Evolutionary conservation across 1,140 invertebrate genomes (phyloP).

Genomic region (Belonocnema kinseyi): DNA sequence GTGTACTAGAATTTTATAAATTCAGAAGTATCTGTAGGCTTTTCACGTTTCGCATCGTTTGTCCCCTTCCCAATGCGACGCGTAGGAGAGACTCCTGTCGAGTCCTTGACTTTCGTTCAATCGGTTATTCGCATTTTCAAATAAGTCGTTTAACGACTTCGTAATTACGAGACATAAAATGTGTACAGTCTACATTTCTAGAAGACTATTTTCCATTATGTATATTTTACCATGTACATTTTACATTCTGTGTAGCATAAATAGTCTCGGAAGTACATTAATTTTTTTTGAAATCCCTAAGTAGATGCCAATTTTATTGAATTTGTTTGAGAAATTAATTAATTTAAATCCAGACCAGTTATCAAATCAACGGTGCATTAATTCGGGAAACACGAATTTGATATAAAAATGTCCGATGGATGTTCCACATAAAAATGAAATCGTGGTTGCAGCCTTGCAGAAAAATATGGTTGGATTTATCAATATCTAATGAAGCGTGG

Average conservation of each 20-base stretch:
- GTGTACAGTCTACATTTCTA: neutral
- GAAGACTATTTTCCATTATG: neutral
- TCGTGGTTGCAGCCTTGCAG: neutral
- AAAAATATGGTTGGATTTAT: conserved; percentile 10
- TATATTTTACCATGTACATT: neutral
- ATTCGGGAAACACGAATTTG: neutral
- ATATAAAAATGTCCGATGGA: neutral
- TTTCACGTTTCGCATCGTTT: conserved; percentile 12
- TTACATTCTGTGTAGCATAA: neutral
- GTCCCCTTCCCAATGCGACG: neutral
- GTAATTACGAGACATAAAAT: neutral
- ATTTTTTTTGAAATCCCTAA: neutral
- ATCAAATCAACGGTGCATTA: neutral
- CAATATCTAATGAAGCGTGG: neutral
- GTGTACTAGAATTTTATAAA: neutral
- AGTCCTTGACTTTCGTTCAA: conserved; percentile 24
- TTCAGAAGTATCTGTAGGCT: neutral
- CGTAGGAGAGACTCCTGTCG: neutral
- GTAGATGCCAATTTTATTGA: neutral
- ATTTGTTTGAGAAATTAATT: neutral
- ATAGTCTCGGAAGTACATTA: neutral
- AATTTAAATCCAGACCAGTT: neutral
- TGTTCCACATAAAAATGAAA: conserved; percentile 9
- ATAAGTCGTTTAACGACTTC: conserved; percentile 3
- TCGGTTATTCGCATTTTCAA: conserved; percentile 22